phyloP scores from a whole-genome alignment of 2,113 vertebrate genomes.

The Ellobius talpinus region DNA sequence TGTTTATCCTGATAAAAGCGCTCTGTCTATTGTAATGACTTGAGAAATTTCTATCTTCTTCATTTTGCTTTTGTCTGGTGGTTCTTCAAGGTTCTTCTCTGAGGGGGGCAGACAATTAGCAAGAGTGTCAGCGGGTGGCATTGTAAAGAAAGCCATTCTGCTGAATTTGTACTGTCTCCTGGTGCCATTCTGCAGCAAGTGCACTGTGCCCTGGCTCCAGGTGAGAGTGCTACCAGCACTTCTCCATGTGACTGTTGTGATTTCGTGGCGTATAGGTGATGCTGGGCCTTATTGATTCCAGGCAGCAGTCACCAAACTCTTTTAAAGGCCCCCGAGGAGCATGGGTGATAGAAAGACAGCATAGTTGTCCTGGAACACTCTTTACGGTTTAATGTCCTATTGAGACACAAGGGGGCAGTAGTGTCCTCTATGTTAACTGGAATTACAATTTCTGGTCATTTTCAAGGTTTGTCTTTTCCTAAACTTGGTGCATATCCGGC shows the following conservation, averaged over 20 bases:
- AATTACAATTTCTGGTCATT: not conserved
- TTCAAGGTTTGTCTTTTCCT: not conserved
- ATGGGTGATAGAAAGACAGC: accelerated
- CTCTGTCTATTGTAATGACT: not conserved
- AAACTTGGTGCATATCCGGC: not conserved
- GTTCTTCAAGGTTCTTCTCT: not conserved
- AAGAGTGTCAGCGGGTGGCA: not conserved
- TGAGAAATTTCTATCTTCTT: not conserved
- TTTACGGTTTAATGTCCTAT: not conserved
- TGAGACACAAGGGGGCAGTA: conserved; percentile 76
- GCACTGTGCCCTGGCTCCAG: not conserved
- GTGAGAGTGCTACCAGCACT: not conserved
- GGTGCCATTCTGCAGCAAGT: accelerated
- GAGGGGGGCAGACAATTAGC: not conserved
- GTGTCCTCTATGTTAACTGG: not conserved
- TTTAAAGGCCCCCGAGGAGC: not conserved
- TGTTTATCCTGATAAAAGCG: not conserved
- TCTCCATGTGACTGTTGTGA: accelerated
- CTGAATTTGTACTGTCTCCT: not conserved
- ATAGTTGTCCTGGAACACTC: accelerated
- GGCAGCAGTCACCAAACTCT: accelerated
- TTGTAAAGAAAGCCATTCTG: not conserved
- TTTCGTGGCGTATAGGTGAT: not conserved
- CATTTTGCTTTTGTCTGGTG: not conserved
- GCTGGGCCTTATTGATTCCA: too few relatives aligned